Evolutionary conservation across 2,888 invertebrate genomes (phyloP), one percentile per base, ranked within the genome.

Genomic region (Globia sparganii): DNA sequence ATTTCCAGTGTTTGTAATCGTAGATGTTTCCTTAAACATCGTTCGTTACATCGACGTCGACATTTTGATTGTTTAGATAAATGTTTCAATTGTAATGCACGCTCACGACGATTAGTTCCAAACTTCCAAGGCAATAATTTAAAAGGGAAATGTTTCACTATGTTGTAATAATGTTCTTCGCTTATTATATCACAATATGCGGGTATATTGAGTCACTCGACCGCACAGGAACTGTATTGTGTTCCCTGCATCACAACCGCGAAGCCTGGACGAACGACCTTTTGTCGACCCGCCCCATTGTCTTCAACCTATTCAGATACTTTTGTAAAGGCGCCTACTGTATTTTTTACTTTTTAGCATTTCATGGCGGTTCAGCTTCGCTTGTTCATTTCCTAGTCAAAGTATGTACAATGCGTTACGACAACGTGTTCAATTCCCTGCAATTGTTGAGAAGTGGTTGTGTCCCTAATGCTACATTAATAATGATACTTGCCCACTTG

Each of bases 201-300:
- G 91, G 94, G 94, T 89, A 91, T 90, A 92, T 93, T 92, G 94
- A 94, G 91, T 91, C 94, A 94, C 91, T 93, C 93, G 95, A 94
- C 94, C 94, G 93, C 94, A 93, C 94, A 93, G 93, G 93, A 93
- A 92, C 93, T 88, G 91, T 91, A 94, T 95, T 95, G 95, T 95
- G 86, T 93, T 91, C 91, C 91, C 91, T 87, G 91, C 93, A 91
- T 90, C 90, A 90, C 91, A 90, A 90, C 93, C 91, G 90, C 92
- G 92, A 89, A 92, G 93, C 91, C 92, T 93, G 94, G 92, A 92
- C 91, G 91, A 86, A 88, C 91, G 87, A 92, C 91, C 94, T 94
- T 94, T 95, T 95, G 94, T 95, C 92, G 93, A 92, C 91, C 92
- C 90, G 90, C 89, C 86, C 93, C 87, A 93, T 96, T 95, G 95